These are phyloP conservation scores for Bergia puertoricense DNA, from an alignment of 92 coral and sea anemone species.

Conservation along the genomic window DNA sequence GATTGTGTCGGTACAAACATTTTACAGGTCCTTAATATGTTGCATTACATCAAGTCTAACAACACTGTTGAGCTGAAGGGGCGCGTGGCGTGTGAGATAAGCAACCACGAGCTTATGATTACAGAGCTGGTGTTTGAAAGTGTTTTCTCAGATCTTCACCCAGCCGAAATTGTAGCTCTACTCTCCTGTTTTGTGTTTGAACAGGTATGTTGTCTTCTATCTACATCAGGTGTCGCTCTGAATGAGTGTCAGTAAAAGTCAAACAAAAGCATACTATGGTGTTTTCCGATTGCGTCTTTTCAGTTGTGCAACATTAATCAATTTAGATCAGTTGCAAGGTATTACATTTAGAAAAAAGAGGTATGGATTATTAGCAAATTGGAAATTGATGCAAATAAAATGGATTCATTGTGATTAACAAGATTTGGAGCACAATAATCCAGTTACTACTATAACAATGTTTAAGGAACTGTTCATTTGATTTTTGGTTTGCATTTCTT, in stretches of 20 bases:
- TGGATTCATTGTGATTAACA: not conserved
- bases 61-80: conserved; percentile 88
- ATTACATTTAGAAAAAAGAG: too few species aligned
- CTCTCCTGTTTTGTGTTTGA: conserved; percentile 96
- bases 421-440: too few species aligned
- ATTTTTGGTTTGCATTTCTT: too few species aligned
- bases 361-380: too few species aligned
- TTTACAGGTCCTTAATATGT: conserved; percentile 77
- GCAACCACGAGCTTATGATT: conserved; percentile 92
- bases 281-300: not conserved
- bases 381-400: too few species aligned
- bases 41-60: conserved; percentile 77
- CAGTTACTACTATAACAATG: too few species aligned
- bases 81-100: conserved; percentile 97
- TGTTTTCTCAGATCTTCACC: conserved; percentile 79
- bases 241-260: not conserved
- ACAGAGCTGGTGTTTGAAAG: conserved; percentile 87
- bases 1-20: not conserved
- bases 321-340: too few species aligned
- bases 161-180: conserved; percentile 92
- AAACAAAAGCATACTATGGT: too few species aligned
- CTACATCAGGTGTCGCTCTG: not conserved
- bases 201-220: conserved; percentile 61
- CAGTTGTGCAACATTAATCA: not conserved
- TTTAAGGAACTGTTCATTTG: too few species aligned